Evolutionary conservation across 2,888 invertebrate genomes (phyloP).

Genomic region (Chymomyza amoena): DNA sequence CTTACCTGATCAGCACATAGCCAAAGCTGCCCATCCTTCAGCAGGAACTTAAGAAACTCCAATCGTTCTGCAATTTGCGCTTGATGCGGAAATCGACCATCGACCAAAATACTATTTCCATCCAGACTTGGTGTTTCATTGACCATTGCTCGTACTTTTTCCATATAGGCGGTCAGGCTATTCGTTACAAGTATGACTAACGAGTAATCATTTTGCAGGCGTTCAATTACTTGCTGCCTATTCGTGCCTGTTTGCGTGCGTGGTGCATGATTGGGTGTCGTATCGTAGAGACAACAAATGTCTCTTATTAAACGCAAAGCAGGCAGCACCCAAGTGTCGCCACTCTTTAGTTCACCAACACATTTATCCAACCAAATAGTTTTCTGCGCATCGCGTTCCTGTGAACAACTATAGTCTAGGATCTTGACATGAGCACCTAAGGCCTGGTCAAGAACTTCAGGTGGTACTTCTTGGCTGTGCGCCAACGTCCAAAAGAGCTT

Average conservation of each 20-base stretch:
- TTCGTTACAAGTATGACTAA: conserved; percentile 96
- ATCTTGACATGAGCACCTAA: conserved; percentile 97
- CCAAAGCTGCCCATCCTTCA: conserved; percentile 98
- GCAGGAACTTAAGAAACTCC: conserved; percentile 93
- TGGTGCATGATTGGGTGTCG: conserved; percentile 78
- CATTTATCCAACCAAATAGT: conserved; percentile 97
- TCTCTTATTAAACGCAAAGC: conserved; percentile 97
- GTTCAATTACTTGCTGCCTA: conserved; percentile 89
- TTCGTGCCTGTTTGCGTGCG: conserved; percentile 80
- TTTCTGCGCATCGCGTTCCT: conserved; percentile 97
- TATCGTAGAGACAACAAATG: conserved; percentile 96
- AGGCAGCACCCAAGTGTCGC: conserved; percentile 95
- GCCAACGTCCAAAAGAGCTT: conserved; percentile 98
- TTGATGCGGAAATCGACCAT: conserved; percentile 93
- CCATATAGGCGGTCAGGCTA: conserved; percentile 94
- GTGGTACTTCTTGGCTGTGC: conserved; percentile 96
- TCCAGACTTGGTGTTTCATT: conserved; percentile 84
- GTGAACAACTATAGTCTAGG: conserved; percentile 97
- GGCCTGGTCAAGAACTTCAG: conserved; percentile 98
- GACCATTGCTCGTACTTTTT: conserved; percentile 84
- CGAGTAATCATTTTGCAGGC: conserved; percentile 93
- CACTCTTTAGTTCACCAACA: conserved; percentile 94
- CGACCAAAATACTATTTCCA: conserved; percentile 84
- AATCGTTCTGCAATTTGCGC: conserved; percentile 96
- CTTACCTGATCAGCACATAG: conserved; percentile 91